These are phyloP conservation scores for Carassius auratus DNA, from an alignment of 2,113 vertebrate species.

Conservation along the genomic window DNA sequence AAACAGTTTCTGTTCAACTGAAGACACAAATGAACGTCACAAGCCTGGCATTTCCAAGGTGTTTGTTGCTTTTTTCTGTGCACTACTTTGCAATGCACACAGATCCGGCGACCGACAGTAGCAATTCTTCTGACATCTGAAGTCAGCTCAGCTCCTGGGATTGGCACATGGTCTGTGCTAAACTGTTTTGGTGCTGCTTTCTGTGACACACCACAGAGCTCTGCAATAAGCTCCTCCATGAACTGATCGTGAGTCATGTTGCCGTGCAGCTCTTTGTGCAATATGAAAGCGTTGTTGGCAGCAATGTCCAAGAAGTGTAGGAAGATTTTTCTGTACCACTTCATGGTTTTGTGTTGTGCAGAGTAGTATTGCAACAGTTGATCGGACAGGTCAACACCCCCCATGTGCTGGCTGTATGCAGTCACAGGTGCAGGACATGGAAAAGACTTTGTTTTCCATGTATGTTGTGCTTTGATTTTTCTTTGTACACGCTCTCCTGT, in stretches of 20 bases:
- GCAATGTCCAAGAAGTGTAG: conserved; percentile 51
- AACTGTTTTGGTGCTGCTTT: too few species aligned
- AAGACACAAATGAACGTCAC: conserved; percentile 37
- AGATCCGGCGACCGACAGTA: background rate
- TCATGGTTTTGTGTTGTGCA: conserved; percentile 18
- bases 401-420: background rate
- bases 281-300: conserved; percentile 31
- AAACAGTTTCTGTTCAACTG: conserved; percentile 32
- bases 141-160: background rate
- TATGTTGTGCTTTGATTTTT: conserved; percentile 22
- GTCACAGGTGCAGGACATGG: conserved; percentile 27
- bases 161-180: background rate
- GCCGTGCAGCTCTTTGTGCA: conserved; percentile 28
- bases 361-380: background rate
- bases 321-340: conserved; percentile 49
- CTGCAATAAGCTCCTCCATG: conserved; percentile 31
- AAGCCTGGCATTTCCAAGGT: conserved; percentile 39
- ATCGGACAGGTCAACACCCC: too few species aligned
- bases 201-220: too few species aligned
- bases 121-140: background rate
- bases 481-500: conserved; percentile 21
- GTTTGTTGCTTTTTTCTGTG: conserved; percentile 6
- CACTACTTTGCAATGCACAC: background rate
- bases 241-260: conserved; percentile 17
- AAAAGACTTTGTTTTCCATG: conserved; percentile 15